These are phyloP conservation scores for Tapirus indicus DNA, from an alignment of 2,797 vertebrate species.

Conservation along the genomic window DNA sequence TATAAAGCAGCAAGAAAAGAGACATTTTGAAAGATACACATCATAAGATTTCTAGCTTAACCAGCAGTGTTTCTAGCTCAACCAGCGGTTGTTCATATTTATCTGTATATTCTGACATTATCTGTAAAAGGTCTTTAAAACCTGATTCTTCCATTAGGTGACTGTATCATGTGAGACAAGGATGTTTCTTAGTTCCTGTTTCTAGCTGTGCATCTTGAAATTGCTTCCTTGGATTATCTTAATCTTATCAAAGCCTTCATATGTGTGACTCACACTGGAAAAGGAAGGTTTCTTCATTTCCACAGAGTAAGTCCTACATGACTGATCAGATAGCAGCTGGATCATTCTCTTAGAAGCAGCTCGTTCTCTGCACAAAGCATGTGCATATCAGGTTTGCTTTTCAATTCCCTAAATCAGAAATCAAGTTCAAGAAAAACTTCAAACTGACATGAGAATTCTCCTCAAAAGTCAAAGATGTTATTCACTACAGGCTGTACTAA, in stretches of 20 bases:
- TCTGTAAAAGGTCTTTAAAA: not conserved
- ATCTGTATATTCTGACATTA: not conserved
- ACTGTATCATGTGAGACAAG: not conserved
- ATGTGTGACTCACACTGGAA: slow-evolving; percentile 48
- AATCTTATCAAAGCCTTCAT: slow-evolving; percentile 70
- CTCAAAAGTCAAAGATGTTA: not conserved
- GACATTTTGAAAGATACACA: slow-evolving; percentile 48
- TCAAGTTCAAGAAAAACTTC: slow-evolving; percentile 50
- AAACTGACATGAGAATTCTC: not conserved
- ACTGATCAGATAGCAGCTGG: not conserved
- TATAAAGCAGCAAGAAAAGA: not conserved
- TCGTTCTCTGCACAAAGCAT: slow-evolving; percentile 39
- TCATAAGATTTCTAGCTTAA: not conserved
- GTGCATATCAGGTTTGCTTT: not conserved
- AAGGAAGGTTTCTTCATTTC: not conserved
- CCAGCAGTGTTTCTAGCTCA: slow-evolving; percentile 31
- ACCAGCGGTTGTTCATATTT: not conserved
- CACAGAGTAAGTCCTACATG: slow-evolving; percentile 23
- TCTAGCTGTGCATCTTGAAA: slow-evolving; percentile 54
- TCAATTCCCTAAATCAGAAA: slow-evolving; percentile 47
- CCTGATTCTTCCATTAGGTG: not conserved
- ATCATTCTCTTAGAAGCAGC: slow-evolving; percentile 46
- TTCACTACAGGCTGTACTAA: not conserved
- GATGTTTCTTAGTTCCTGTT: not conserved
- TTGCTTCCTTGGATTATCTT: slow-evolving; percentile 65